These are phyloP conservation scores for Acanthisitta chloris DNA, from an alignment of 2,113 vertebrate species.

Conservation along the genomic window DNA sequence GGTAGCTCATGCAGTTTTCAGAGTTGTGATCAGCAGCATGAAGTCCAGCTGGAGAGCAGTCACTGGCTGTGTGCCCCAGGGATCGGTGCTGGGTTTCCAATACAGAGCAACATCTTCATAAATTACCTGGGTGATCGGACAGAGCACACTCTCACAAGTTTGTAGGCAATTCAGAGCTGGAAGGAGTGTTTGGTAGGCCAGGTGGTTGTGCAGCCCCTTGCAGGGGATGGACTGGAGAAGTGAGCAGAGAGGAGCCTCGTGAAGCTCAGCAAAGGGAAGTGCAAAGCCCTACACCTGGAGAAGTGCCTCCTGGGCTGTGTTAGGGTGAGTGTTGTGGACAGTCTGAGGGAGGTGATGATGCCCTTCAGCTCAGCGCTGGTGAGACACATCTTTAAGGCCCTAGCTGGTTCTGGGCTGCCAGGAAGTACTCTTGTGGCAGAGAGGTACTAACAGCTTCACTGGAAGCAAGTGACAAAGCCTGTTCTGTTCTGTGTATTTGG, in stretches of 20 bases:
- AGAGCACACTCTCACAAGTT: neutral
- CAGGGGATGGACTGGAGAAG: neutral
- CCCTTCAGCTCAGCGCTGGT: neutral
- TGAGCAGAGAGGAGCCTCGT: neutral
- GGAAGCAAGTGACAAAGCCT: neutral
- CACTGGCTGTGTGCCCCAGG: neutral
- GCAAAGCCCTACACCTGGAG: neutral
- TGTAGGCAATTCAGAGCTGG: neutral
- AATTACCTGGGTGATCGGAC: neutral
- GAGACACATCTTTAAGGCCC: neutral
- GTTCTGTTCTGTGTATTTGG: neutral
- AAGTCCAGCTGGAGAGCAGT: neutral
- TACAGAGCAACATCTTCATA: accelerated
- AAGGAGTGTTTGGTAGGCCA: neutral
- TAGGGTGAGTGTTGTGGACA: neutral
- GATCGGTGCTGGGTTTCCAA: neutral
- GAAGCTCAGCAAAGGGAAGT: neutral
- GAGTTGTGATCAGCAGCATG: neutral
- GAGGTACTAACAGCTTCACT: neutral
- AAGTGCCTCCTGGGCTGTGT: neutral
- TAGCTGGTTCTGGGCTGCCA: neutral
- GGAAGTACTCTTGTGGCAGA: neutral
- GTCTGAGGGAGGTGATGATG: neutral
- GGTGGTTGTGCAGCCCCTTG: accelerated
- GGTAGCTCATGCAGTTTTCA: no score